These are phyloP conservation scores for Brenthis hecate DNA, from an alignment of 2,888 invertebrate genomes.

Conservation along the genomic window DNA sequence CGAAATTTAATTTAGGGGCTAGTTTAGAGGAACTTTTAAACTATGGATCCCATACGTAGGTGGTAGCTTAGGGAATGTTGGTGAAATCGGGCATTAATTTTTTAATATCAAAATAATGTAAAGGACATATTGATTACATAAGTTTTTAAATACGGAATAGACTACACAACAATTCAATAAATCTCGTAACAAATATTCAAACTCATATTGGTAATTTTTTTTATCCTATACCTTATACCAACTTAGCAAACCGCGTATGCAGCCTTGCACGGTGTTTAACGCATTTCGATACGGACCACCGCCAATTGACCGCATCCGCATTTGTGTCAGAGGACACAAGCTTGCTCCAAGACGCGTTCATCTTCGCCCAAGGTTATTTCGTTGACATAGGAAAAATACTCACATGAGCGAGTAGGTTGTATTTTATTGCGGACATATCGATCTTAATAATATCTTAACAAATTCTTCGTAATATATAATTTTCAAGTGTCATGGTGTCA, in stretches of 20 bases:
- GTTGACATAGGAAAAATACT: slow-evolving; percentile 40
- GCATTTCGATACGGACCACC: slow-evolving; percentile 75
- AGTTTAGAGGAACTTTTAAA: no score
- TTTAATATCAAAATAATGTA: no score
- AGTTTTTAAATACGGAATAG: no score
- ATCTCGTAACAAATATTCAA: not conserved
- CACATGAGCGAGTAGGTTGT: slow-evolving; percentile 37
- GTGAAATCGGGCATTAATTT: no score
- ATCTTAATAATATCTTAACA: slow-evolving; percentile 34
- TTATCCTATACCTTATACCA: slow-evolving; percentile 20
- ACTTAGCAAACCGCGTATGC: slow-evolving; percentile 46
- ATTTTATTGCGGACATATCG: slow-evolving; percentile 41
- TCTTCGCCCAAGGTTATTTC: slow-evolving; percentile 70
- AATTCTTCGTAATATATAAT: not conserved
- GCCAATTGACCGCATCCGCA: slow-evolving; percentile 80
- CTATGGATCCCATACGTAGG: no score
- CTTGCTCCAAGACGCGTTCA: slow-evolving; percentile 74
- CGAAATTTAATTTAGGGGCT: no score
- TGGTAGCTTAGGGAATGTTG: no score
- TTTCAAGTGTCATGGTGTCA: not conserved
- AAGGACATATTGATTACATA: no score
- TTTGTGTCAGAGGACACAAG: slow-evolving; percentile 76
- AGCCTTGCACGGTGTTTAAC: slow-evolving; percentile 77
- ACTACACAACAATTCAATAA: not conserved
- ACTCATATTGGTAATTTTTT: not conserved